Evolutionary conservation across 2,888 invertebrate genomes (phyloP).

Genomic region (Netelia inedita): DNA sequence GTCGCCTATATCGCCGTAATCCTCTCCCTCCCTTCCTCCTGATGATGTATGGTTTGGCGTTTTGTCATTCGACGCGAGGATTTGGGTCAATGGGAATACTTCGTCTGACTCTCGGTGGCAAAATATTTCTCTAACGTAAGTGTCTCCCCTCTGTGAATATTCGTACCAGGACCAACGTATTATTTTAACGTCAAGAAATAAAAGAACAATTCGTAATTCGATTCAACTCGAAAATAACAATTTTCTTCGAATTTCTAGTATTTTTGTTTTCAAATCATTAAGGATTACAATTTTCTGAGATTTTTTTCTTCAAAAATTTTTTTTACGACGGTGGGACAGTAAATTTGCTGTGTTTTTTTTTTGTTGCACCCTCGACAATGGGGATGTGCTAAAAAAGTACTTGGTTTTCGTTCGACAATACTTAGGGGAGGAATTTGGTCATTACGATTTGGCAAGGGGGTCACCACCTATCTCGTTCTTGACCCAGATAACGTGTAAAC

Average conservation of each 20-base stretch:
- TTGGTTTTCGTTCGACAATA: slow-evolving; percentile 45
- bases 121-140: slow-evolving; percentile 32
- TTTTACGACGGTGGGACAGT: no score
- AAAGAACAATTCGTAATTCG: no score
- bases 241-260: no score
- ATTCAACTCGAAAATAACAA: no score
- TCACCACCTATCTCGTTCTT: slow-evolving; percentile 55
- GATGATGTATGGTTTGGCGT: slow-evolving; percentile 54
- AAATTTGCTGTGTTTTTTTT: no score
- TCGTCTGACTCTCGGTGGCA: slow-evolving; percentile 39
- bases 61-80: slow-evolving; percentile 51
- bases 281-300: no score
- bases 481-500: slow-evolving; percentile 59
- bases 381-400: not conserved
- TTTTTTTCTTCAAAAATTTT: no score
- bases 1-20: slow-evolving; percentile 37
- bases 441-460: slow-evolving; percentile 63
- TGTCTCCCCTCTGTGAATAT: slow-evolving; percentile 46
- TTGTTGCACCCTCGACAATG: no score
- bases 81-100: slow-evolving; percentile 65
- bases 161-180: no score
- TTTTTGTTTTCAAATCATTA: no score
- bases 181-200: no score
- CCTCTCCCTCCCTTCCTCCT: slow-evolving; percentile 20
- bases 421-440: slow-evolving; percentile 45